Conservation (phyloP, 2,113 vertebrate genomes). For the Aldabrachelys gigantea region DNA sequence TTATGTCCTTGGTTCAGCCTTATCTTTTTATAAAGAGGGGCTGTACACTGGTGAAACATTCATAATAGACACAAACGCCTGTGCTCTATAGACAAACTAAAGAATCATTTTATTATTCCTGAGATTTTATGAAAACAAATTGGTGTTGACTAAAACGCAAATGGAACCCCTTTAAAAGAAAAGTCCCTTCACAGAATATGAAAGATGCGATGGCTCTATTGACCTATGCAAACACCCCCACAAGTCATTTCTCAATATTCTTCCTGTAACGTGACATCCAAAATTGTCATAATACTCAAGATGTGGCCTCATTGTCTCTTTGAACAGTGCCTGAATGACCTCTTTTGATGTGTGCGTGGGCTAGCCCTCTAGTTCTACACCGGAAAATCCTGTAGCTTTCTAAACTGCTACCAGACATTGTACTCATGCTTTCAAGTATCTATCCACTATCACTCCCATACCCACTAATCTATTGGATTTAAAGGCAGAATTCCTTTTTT, state of each 20-base stretch:
- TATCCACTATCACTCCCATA: not conserved
- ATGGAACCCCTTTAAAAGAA: not conserved
- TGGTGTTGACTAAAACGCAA: not conserved
- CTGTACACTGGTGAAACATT: not conserved
- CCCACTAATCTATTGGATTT: not conserved
- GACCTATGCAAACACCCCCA: not conserved
- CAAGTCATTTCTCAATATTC: not conserved
- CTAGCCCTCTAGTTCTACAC: not conserved
- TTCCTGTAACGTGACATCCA: not conserved
- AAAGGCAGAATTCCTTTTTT: not conserved
- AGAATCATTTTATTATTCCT: not conserved
- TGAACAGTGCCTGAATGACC: conserved; percentile 13
- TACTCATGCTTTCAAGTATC: conserved; percentile 1
- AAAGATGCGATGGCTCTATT: not conserved
- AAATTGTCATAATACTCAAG: not conserved
- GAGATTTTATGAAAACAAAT: not conserved
- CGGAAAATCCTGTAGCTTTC: not conserved
- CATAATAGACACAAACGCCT: not conserved
- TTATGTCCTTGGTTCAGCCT: not conserved
- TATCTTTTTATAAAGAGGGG: not conserved
- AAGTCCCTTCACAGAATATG: not conserved
- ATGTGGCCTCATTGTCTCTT: conserved; percentile 6
- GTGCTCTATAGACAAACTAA: not conserved
- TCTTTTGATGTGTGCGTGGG: not conserved
- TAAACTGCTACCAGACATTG: not conserved